Conservation (phyloP, 2,797 vertebrate genomes). For the Chaetophractus vellerosus region DNA sequence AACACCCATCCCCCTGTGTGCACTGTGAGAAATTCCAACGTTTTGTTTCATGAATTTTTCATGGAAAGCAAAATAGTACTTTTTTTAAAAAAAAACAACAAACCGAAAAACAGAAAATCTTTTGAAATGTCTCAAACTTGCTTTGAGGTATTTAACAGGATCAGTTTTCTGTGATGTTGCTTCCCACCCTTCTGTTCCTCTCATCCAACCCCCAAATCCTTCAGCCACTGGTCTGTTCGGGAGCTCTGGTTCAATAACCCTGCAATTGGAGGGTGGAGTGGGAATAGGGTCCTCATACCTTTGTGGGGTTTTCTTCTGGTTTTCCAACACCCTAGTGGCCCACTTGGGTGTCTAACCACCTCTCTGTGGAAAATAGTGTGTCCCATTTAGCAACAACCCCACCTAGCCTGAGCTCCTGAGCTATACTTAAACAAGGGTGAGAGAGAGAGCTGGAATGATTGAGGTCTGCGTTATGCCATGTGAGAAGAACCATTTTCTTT, state of each 20-base stretch:
- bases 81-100: not conserved
- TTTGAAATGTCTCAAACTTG: conserved; percentile 74
- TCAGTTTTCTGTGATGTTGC: conserved; percentile 69
- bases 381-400: conserved; percentile 81
- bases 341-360: conserved; percentile 85
- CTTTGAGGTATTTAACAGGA: conserved; percentile 61
- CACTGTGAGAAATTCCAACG: conserved; percentile 80
- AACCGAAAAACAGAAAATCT: conserved; percentile 13
- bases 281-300: conserved; percentile 75
- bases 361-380: conserved; percentile 78
- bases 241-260: conserved; percentile 77
- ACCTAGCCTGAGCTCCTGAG: conserved; percentile 71
- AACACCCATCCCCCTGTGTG: conserved; percentile 65
- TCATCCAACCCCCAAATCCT: conserved; percentile 78
- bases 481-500: conserved; percentile 54
- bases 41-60: conserved; percentile 84
- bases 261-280: conserved; percentile 82
- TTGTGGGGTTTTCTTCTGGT: conserved; percentile 76
- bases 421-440: conserved; percentile 79
- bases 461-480: conserved; percentile 34
- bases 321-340: conserved; percentile 83
- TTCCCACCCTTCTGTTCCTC: conserved; percentile 46
- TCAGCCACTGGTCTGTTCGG: conserved; percentile 17
- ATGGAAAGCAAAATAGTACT: conserved; percentile 81
- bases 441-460: conserved; percentile 5